Evolutionary conservation across 2,797 vertebrate genomes (phyloP), one percentile per base, ranked within the genome.

Genomic region (Garrulus glandarius): DNA sequence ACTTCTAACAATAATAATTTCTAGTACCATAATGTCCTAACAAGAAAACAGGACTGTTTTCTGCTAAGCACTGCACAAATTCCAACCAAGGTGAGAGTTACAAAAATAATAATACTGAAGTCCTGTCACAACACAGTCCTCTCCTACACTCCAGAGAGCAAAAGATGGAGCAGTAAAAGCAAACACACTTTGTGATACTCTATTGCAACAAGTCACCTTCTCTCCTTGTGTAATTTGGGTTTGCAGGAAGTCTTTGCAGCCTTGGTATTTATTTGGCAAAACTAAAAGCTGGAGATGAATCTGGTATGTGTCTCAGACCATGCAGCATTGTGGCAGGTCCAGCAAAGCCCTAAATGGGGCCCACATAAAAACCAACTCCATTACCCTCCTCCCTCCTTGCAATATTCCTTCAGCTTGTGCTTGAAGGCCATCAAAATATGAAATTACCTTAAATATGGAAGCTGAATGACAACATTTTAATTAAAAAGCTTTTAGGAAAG

Each of bases 401-500:
- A 76, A 72, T 70, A 60, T 15, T 79, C 59, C 82, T 94, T 78
- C 61, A 92, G 15, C 52, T 46, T 59, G 21, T 78, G 53, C 70
- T 93, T 89, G 67, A 93, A 95, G 78, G 36, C 80, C 77, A 92
- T 63, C 55, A 93, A 86, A 95, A 93, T 76, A 87, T 21, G 49
- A 91, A 95, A 94, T 87, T 84, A 80, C 44, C 86, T 94, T 89
- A 92, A 95, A 89, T 60, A 77, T 37, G 52, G 67, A 92, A 84
- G 63, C 67, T 67, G 44, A 70, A 84, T 80, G 84, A 70, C 86
- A 95, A 94, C 70, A 92, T 93, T 93, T 92, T 83, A 95, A 94
- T 94, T 96, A 92, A 93, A 94, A 96, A 92, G 92, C 93, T 96
- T 95, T 95, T 84, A 96, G 84, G 74, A 70, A 89, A 93, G 93